phyloP scores from a whole-genome alignment of 2,797 vertebrate species.

The Cuculus canorus region DNA sequence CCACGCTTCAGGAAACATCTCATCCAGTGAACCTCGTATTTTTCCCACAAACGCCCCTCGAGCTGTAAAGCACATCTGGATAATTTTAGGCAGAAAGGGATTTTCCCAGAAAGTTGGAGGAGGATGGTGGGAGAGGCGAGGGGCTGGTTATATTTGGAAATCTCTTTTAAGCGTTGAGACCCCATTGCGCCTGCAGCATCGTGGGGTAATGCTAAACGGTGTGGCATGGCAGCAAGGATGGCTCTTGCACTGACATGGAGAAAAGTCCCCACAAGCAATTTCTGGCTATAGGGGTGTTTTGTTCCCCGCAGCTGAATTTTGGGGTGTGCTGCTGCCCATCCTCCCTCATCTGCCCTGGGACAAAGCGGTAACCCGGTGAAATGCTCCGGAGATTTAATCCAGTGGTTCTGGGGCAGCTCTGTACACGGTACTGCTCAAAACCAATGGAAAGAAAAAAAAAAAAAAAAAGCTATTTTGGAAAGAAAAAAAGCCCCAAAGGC shows the following conservation, averaged over 20 bases:
- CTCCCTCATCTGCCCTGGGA: not conserved
- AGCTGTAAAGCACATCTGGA: slow-evolving; percentile 68
- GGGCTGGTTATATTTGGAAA: slow-evolving; percentile 47
- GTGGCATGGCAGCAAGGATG: rapidly evolving
- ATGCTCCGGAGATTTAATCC: not conserved
- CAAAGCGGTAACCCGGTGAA: not conserved
- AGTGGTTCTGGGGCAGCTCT: not conserved
- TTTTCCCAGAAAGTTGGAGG: slow-evolving; percentile 60
- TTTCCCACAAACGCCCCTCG: slow-evolving; percentile 61
- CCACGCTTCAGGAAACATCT: slow-evolving; percentile 60
- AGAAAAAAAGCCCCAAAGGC: not conserved
- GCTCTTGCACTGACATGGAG: not conserved
- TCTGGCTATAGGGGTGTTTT: not conserved
- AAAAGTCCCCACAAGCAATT: not conserved
- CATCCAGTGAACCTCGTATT: slow-evolving; percentile 57
- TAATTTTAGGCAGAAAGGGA: slow-evolving; percentile 68
- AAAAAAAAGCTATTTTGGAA: not conserved
- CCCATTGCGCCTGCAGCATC: not conserved
- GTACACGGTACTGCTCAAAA: not conserved
- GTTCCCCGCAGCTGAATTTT: not conserved
- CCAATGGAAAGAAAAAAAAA: not conserved
- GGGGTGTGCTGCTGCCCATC: not conserved
- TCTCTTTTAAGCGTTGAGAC: slow-evolving; percentile 7
- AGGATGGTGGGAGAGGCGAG: not conserved
- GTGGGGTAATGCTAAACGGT: not conserved